These are phyloP conservation scores for Chauna torquata DNA, from an alignment of 2,113 vertebrate species.

Conservation along the genomic window DNA sequence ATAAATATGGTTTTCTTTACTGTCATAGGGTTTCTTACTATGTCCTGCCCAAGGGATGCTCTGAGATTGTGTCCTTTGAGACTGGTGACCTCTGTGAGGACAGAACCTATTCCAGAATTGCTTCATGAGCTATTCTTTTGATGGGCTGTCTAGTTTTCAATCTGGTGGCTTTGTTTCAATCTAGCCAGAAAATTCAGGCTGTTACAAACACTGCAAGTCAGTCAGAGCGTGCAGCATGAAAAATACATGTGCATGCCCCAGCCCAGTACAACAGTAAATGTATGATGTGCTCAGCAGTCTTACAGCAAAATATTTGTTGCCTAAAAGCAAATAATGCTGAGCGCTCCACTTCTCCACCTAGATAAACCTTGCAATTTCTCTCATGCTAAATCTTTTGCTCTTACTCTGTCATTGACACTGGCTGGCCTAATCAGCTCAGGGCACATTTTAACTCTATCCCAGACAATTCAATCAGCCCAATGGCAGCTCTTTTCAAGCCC, in stretches of 20 bases:
- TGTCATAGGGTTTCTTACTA: neutral
- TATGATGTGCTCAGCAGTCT: neutral
- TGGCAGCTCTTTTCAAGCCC: slow-evolving; percentile 15
- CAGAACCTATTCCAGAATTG: neutral
- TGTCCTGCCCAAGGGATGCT: neutral
- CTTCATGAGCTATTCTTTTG: neutral
- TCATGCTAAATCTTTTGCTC: neutral
- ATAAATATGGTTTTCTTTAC: neutral
- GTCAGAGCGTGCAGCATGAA: neutral
- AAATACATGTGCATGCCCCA: neutral
- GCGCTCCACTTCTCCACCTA: neutral
- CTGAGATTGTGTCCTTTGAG: neutral
- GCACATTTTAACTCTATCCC: slow-evolving; percentile 13
- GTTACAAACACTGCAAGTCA: neutral
- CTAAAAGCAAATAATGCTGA: neutral
- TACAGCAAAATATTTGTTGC: slow-evolving; percentile 8
- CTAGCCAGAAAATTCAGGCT: neutral
- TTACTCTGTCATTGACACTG: neutral
- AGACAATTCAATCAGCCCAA: slow-evolving; percentile 59
- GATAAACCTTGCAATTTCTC: neutral
- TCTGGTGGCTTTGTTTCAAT: neutral
- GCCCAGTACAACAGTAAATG: neutral
- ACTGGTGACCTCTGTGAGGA: neutral
- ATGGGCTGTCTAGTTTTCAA: neutral
- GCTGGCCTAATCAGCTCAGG: slow-evolving; percentile 15